These are phyloP conservation scores for Dendrolimus kikuchii DNA, from an alignment of 1,140 invertebrate genomes.

Conservation along the genomic window DNA sequence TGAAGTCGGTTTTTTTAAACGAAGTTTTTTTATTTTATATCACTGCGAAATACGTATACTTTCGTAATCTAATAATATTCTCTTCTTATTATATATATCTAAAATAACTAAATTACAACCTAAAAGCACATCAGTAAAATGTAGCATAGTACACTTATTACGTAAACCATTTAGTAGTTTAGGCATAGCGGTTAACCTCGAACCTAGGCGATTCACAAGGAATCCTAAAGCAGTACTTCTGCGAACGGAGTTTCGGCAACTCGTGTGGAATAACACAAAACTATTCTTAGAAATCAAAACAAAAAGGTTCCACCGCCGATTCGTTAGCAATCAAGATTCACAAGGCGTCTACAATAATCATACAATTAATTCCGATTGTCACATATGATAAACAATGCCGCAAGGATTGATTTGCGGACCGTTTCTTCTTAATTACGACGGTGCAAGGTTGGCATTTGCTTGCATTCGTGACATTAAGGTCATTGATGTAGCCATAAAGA, in stretches of 20 bases:
- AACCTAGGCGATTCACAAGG: constrained; percentile 6
- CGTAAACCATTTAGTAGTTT: not conserved
- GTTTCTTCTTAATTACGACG: too few species aligned
- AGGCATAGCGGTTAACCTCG: constrained; percentile 8
- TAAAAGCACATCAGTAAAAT: too few species aligned
- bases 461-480: too few species aligned
- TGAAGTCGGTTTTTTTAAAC: too few species aligned
- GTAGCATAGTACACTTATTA: too few species aligned
- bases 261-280: constrained; percentile 41
- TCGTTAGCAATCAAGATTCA: constrained; percentile 36
- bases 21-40: too few species aligned
- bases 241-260: constrained; percentile 28
- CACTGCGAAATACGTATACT: too few species aligned
- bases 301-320: constrained; percentile 38
- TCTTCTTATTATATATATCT: too few species aligned
- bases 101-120: too few species aligned
- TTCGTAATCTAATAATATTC: too few species aligned
- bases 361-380: constrained; percentile 64
- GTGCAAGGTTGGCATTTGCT: too few species aligned
- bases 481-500: constrained; percentile 40
- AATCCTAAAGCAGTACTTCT: constrained; percentile 20
- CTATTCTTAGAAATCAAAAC: constrained; percentile 43
- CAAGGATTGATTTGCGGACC: constrained; percentile 14
- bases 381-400: constrained; percentile 41
- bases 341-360: constrained; percentile 51